A percentile compares a stretch with the other conserved stretches of the same genome.
Conservation (phyloP, 2,113 vertebrate species). For the Eretmochelys imbricata region DNA sequence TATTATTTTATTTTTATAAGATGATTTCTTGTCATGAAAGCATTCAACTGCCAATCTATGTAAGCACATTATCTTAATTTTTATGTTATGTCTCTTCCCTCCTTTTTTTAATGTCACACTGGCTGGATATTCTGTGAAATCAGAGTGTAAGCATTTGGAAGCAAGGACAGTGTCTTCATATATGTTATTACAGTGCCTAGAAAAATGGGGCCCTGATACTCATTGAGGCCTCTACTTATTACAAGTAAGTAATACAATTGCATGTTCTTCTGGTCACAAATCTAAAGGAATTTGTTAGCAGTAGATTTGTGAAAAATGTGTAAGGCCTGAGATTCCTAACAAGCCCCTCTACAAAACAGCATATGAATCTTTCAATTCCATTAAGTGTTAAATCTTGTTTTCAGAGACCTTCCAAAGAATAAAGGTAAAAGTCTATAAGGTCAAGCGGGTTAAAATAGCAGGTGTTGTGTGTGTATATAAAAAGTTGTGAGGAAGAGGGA, state of each 20-base stretch:
- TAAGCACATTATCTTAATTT: neutral
- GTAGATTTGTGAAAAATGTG: neutral
- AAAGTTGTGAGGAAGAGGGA: neutral
- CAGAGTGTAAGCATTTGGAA: neutral
- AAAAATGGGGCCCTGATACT: rapidly evolving
- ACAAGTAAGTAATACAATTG: neutral
- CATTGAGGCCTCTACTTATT: neutral
- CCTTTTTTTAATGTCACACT: neutral
- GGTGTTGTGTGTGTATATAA: neutral
- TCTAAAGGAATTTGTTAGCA: neutral
- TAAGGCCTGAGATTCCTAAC: neutral
- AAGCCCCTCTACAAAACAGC: neutral
- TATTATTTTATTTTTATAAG: neutral
- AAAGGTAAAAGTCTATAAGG: neutral
- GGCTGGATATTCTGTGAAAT: neutral
- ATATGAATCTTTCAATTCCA: neutral
- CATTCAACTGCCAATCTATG: neutral
- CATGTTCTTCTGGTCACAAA: rapidly evolving
- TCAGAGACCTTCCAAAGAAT: neutral
- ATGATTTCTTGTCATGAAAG: neutral
- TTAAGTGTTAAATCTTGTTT: neutral
- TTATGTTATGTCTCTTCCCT: neutral
- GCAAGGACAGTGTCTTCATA: neutral
- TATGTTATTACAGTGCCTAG: neutral
- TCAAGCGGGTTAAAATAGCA: neutral